phyloP scores from a whole-genome alignment of 2,113 vertebrate genomes.

The Cyanistes caeruleus region DNA sequence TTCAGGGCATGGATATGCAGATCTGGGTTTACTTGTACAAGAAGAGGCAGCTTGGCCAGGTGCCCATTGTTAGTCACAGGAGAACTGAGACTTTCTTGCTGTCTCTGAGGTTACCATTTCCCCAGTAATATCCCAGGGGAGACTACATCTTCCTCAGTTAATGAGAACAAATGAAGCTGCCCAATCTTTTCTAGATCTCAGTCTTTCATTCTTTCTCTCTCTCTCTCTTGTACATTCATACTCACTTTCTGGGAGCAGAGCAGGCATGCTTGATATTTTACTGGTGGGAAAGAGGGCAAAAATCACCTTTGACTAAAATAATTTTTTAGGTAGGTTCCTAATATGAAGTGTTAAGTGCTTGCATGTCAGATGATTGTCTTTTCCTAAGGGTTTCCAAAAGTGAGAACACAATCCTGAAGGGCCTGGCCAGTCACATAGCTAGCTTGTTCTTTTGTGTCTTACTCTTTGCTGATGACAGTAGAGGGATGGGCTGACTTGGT shows the following conservation, averaged over 20 bases:
- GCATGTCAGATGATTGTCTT: neutral
- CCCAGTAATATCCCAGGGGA: neutral
- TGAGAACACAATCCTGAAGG: neutral
- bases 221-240: neutral
- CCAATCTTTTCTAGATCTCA: neutral
- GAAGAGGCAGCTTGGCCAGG: neutral
- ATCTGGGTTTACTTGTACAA: neutral
- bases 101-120: neutral
- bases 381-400: neutral
- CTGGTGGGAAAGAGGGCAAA: neutral
- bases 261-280: slow-evolving; percentile 5
- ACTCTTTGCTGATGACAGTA: neutral
- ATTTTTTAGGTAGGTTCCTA: neutral
- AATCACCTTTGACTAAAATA: neutral
- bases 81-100: neutral
- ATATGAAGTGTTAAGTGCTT: neutral
- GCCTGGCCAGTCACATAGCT: neutral
- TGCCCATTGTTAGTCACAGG: neutral
- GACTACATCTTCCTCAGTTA: neutral
- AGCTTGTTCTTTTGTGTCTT: neutral
- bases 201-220: neutral
- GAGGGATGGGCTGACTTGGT: neutral
- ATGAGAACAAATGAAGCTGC: neutral
- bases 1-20: neutral
- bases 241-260: neutral